Conservation (phyloP, 1,140 invertebrate genomes). For the Schmidtea mediterranea region DNA sequence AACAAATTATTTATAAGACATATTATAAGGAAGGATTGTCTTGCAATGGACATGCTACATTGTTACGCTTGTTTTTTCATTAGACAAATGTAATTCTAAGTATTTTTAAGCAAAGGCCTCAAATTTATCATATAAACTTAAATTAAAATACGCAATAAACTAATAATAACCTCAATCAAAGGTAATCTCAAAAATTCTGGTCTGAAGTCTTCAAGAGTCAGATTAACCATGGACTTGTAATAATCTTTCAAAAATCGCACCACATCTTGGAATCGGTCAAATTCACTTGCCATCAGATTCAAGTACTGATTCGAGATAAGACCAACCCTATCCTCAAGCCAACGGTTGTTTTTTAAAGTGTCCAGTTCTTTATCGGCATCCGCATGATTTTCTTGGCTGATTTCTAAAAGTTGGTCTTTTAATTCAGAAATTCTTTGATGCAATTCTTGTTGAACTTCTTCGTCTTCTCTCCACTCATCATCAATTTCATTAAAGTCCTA, state of each 20-base stretch:
- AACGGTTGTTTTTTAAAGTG: slow-evolving; percentile 21
- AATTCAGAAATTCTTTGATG: slow-evolving; percentile 26
- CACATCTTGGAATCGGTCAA: slow-evolving; percentile 25
- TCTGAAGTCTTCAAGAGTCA: slow-evolving; percentile 20
- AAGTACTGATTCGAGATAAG: slow-evolving; percentile 25
- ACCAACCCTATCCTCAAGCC: slow-evolving; percentile 25
- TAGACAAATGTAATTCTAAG: too few species aligned
- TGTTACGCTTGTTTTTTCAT: too few species aligned
- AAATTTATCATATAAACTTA: not conserved
- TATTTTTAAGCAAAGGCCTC: too few species aligned
- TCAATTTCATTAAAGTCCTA: slow-evolving; percentile 24
- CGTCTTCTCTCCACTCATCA: slow-evolving; percentile 26
- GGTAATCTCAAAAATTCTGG: slow-evolving; percentile 19
- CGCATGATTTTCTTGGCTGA: slow-evolving; percentile 24
- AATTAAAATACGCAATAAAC: not conserved
- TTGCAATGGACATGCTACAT: too few species aligned
- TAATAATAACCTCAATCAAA: slow-evolving; percentile 14
- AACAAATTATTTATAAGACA: too few species aligned
- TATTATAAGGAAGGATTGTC: too few species aligned
- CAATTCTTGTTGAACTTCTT: slow-evolving; percentile 23
- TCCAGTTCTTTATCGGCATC: slow-evolving; percentile 22
- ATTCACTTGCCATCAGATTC: slow-evolving; percentile 13
- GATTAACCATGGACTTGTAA: slow-evolving; percentile 24
- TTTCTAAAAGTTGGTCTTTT: slow-evolving; percentile 22
- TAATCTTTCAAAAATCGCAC: slow-evolving; percentile 24